A percentile compares a stretch with the other conserved stretches of the same genome.
phyloP scores from a whole-genome alignment of 2,113 vertebrate species.

The Brachyhypopomus occidentalis region DNA sequence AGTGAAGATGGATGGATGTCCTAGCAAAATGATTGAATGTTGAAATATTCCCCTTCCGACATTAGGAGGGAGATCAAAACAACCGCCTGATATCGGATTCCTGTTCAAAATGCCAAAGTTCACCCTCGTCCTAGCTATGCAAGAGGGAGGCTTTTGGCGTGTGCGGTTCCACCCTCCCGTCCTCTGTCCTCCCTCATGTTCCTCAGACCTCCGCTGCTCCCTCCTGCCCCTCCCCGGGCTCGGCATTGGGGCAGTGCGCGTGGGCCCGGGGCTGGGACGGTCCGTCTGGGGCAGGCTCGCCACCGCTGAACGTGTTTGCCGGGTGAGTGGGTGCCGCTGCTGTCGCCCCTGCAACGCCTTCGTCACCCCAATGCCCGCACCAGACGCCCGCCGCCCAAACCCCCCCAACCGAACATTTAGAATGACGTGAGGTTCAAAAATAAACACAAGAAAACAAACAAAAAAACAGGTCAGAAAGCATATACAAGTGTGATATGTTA shows the following conservation, averaged over 20 bases:
- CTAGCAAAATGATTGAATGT: not conserved
- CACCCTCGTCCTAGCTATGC: slow-evolving; percentile 49
- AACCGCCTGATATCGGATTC: slow-evolving; percentile 13
- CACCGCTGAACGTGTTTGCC: slow-evolving; percentile 56
- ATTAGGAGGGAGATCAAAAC: not conserved
- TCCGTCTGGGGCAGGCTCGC: slow-evolving; percentile 51
- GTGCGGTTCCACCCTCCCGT: not conserved
- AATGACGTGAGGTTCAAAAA: slow-evolving; percentile 55
- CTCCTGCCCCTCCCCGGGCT: slow-evolving; percentile 26
- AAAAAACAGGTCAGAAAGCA: slow-evolving; percentile 44
- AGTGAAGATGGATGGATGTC: not conserved
- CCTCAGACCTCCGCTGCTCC: slow-evolving; percentile 20
- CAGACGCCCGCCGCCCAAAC: slow-evolving; percentile 38
- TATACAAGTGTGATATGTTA: slow-evolving; percentile 62
- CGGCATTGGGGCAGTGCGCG: slow-evolving; percentile 20
- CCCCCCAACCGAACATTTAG: slow-evolving; percentile 45
- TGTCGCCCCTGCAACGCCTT: slow-evolving; percentile 65
- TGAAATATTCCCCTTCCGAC: not conserved
- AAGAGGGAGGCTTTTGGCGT: slow-evolving; percentile 34
- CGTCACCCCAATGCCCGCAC: slow-evolving; percentile 63
- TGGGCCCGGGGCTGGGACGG: slow-evolving; percentile 22
- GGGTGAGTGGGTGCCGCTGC: slow-evolving; percentile 64
- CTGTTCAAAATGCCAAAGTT: slow-evolving; percentile 50
- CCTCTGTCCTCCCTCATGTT: slow-evolving; percentile 3
- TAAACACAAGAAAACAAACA: slow-evolving; percentile 53